Evolutionary conservation across 2,888 invertebrate species (phyloP), one percentile per base, ranked within the genome.

Genomic region (Lamellibrachia columna): DNA sequence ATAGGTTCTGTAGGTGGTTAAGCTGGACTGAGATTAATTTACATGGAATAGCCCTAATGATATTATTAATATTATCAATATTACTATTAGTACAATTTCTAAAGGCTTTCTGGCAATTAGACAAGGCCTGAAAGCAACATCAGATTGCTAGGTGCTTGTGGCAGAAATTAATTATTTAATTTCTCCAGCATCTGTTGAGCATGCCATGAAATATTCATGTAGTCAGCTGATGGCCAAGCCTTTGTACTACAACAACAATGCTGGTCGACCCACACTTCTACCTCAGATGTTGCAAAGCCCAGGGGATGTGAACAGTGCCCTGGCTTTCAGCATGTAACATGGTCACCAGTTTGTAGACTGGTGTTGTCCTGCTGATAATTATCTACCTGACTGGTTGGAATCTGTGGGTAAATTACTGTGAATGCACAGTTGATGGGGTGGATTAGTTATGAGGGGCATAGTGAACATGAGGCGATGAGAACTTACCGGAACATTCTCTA

Each of bases 121-220:
- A 15, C 75, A 4, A 6, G 75, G 15, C 75, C 75, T 75, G 75
- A 22, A n/a, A 75, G 22, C 75, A 75, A 75, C 75, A 75, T 75
- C 75, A 75, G 22, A 75, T 75, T 11, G 75, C 75, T 22, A n/a
- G 75, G n/a, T 75, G 75, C 75, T 75, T 75, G 22, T 75, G 22
- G 75, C 75, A 1, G 58, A 75, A 75, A 75, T 75, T 75, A 75
- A 75, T 75, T 75, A 75, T 75, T 75, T 75, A 75, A 75, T 75
- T 75, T 75, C 75, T n/a, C 75, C 75, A 22, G 75, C 75, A 75
- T 75, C 75, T 75, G 75, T 75, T 22, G 75, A 75, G 75, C 75
- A 75, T 40, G 40, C 1, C 40, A 40, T 75, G 75, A 75, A 75
- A 75, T 75, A 75, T 75, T 75, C 75, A 75, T 40, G 40, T n/a